A percentile compares a stretch with the other conserved stretches of the same genome.
phyloP scores from a whole-genome alignment of 2,888 invertebrate species.

The Eupithecia centaureata region DNA sequence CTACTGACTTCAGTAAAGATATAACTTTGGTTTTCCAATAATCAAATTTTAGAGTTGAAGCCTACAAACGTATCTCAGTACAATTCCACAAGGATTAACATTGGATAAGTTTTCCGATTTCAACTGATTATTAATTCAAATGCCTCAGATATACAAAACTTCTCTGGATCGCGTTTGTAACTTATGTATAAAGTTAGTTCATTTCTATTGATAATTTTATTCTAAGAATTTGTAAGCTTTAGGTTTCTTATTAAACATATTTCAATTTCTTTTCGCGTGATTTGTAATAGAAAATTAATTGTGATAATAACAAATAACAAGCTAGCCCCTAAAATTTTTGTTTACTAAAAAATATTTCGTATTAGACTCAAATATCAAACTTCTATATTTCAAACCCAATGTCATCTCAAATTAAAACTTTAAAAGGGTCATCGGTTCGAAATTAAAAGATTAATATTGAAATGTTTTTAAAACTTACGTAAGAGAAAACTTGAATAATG shows the following conservation, averaged over 20 bases:
- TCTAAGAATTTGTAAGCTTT: neutral
- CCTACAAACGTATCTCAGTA: neutral
- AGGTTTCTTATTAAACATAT: neutral
- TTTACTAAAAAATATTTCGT: neutral
- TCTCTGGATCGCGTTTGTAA: neutral
- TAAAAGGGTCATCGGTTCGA: neutral
- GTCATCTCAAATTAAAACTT: neutral
- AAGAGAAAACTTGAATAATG: too few relatives aligned
- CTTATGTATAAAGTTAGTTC: slow-evolving; percentile 1
- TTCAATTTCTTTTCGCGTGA: neutral
- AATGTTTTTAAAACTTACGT: too few relatives aligned
- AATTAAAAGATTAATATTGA: neutral
- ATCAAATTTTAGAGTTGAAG: neutral
- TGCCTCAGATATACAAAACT: slow-evolving; percentile 12
- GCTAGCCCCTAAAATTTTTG: neutral
- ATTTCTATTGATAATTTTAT: slow-evolving; percentile 6
- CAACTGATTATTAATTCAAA: slow-evolving; percentile 16
- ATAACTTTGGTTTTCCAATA: neutral
- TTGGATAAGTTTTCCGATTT: slow-evolving; percentile 26
- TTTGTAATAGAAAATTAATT: neutral
- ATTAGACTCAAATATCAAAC: neutral
- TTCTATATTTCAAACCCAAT: neutral
- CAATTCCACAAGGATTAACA: slow-evolving; percentile 30
- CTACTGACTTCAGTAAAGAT: too few relatives aligned
- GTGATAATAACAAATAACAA: too few relatives aligned